Base-by-base conservation (phyloP, 1,140 invertebrate species). In the Bacillus rossius region DNA sequence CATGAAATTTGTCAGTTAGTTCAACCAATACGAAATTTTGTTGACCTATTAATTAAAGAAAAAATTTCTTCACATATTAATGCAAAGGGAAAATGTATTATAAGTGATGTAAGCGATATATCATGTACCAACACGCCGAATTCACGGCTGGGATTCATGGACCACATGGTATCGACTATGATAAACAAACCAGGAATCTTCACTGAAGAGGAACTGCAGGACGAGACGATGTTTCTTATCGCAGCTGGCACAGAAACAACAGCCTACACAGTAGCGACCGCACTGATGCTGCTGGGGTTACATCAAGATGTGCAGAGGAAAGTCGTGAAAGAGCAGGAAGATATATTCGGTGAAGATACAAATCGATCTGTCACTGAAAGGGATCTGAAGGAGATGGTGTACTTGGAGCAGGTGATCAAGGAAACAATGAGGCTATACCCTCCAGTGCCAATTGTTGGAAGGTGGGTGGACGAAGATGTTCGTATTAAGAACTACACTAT, bases 401-500 rank as follows among this genome's bases (percentile, higher is more conserved):
- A 43, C 29, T 43, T 56, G n/a, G 54, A 56, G 17, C 40, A 34
- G 23, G 54, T 48, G 4, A 26, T 56, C 55, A 48, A 48, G 5
- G 41, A 56, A 25, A 29, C 56, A 0, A 7, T 56, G 54, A 40
- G 54, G 3, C 41, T 58, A 2, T 52, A 53, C 23, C 60, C 41
- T 14, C 20, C 10, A 19, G 40, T 48, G 4, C 56, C 56, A 2
- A 23, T 23, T 14, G 25, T 58, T 4, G 17, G 26, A 14, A n/a
- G 56, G 2, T 23, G 20, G 14, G 23, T 52, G 14, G 26, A 34
- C 19, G 3, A 40, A 29, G 56, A 58, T 5, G 41, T 51, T 2
- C 17, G 19, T 19, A 25, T 58, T 0, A 34, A 4, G 4, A 23
- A 34, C 37, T 60, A 53, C 49, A 65, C 61, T 7, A 56, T 78